Conservation (phyloP, 1,140 invertebrate genomes). For the Ips typographus region DNA sequence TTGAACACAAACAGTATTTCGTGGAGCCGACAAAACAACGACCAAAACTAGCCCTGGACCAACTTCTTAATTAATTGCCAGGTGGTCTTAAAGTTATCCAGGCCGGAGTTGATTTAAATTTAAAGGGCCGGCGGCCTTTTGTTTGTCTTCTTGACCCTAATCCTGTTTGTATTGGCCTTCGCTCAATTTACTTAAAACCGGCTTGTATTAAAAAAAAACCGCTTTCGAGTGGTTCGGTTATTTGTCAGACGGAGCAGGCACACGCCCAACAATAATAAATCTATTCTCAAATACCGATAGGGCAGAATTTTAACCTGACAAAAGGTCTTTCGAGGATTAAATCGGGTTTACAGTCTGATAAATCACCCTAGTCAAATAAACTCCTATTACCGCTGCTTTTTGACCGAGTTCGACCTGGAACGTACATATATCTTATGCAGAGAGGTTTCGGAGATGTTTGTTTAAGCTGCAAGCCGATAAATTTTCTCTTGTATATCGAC, state of each 20-base stretch:
- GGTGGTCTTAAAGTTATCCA: background rate
- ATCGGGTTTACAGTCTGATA: slow-evolving; percentile 20
- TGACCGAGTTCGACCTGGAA: slow-evolving; percentile 2
- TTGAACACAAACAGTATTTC: slow-evolving; percentile 2
- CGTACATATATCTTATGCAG: slow-evolving; percentile 10
- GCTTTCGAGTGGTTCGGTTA: background rate
- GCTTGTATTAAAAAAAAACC: background rate
- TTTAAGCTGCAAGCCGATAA: slow-evolving; percentile 3
- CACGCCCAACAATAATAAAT: slow-evolving; percentile 13
- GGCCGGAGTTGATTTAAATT: slow-evolving; percentile 1
- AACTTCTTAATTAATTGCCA: slow-evolving; percentile 2
- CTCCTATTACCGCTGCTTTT: slow-evolving; percentile 11
- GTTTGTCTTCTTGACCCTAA: background rate
- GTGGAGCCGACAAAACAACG: too few species aligned
- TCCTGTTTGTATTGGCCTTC: too few species aligned
- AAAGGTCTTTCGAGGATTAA: slow-evolving; percentile 27
- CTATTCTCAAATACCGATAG: slow-evolving; percentile 21
- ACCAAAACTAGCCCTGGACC: too few species aligned
- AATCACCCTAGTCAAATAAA: slow-evolving; percentile 18
- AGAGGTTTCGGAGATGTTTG: slow-evolving; percentile 6
- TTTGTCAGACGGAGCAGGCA: slow-evolving; percentile 6
- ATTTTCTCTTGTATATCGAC: slow-evolving; percentile 2
- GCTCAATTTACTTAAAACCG: too few species aligned
- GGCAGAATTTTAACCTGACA: slow-evolving; percentile 23
- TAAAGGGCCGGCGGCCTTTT: background rate